phyloP scores from a whole-genome alignment of 2,888 invertebrate species.

The Meliscaeva auricollis region DNA sequence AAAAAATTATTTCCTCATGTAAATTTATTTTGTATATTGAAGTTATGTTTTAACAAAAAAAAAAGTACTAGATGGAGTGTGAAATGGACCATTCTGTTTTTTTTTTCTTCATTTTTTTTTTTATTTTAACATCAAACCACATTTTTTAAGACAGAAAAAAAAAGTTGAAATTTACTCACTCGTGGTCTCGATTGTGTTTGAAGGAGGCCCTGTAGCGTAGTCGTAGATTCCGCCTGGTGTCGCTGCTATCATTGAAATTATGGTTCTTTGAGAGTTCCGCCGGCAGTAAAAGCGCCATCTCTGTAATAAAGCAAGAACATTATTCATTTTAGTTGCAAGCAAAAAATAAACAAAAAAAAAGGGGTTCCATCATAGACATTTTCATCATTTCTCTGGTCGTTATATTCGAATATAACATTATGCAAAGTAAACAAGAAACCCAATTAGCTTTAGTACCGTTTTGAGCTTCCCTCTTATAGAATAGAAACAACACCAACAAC shows the following conservation, averaged over 20 bases:
- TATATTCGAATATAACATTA: constrained; percentile 6
- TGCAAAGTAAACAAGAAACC: constrained; percentile 42
- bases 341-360: constrained; percentile 7
- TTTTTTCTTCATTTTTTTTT: too few relatives aligned
- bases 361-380: constrained; percentile 14
- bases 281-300: constrained; percentile 93
- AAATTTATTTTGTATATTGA: constrained; percentile 7
- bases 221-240: constrained; percentile 91
- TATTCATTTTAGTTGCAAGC: constrained; percentile 40
- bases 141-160: neutral
- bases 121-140: constrained; percentile 34
- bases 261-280: constrained; percentile 90
- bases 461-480: neutral
- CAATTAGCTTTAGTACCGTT: constrained; percentile 45
- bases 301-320: constrained; percentile 84
- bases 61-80: constrained; percentile 27
- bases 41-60: constrained; percentile 17
- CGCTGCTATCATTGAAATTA: constrained; percentile 91
- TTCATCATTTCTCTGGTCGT: constrained; percentile 28
- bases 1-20: constrained; percentile 24
- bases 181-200: constrained; percentile 84
- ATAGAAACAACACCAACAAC: too few relatives aligned
- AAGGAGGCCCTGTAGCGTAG: constrained; percentile 90
- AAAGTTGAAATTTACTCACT: constrained; percentile 80
- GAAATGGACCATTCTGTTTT: neutral